phyloP scores from a whole-genome alignment of 2,888 invertebrate species.

The Clusia tigrina region DNA sequence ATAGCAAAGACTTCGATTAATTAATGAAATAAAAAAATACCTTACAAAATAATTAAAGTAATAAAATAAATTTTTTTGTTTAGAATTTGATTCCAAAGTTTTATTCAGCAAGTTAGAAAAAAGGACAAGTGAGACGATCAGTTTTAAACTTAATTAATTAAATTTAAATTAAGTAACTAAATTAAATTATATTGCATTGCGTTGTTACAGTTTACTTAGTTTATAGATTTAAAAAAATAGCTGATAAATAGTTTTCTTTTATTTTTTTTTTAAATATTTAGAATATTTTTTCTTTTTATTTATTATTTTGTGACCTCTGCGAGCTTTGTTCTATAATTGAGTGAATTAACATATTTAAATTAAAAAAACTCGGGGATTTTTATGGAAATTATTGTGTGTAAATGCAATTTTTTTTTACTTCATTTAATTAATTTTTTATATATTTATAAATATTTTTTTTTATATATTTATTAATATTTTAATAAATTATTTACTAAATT shows the following conservation, averaged over 20 bases:
- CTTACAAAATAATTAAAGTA: conserved; percentile 24
- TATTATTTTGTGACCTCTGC: background rate
- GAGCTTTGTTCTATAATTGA: conserved; percentile 9
- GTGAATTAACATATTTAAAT: background rate
- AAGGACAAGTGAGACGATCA: conserved; percentile 51
- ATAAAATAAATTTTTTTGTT: conserved; percentile 21
- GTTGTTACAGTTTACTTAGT: conserved; percentile 6
- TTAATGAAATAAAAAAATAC: conserved; percentile 28
- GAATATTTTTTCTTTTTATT: conserved; percentile 14
- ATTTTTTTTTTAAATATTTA: conserved; percentile 8
- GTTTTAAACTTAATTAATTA: conserved; percentile 8
- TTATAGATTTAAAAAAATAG: conserved; percentile 3
- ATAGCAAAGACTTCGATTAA: conserved; percentile 17
- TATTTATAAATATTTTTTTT: background rate
- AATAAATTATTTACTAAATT: conserved; percentile 2
- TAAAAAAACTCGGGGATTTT: no score
- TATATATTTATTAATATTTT: background rate
- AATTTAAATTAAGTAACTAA: conserved; percentile 26
- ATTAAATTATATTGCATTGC: conserved; percentile 40
- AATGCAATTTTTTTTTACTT: background rate
- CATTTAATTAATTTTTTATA: no score
- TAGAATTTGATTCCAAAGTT: conserved; percentile 35
- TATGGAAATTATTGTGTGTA: background rate
- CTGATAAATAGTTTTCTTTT: background rate
- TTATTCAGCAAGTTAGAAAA: conserved; percentile 43